Base-by-base conservation (phyloP, 1,140 invertebrate genomes). In the Monochamus saltuarius region DNA sequence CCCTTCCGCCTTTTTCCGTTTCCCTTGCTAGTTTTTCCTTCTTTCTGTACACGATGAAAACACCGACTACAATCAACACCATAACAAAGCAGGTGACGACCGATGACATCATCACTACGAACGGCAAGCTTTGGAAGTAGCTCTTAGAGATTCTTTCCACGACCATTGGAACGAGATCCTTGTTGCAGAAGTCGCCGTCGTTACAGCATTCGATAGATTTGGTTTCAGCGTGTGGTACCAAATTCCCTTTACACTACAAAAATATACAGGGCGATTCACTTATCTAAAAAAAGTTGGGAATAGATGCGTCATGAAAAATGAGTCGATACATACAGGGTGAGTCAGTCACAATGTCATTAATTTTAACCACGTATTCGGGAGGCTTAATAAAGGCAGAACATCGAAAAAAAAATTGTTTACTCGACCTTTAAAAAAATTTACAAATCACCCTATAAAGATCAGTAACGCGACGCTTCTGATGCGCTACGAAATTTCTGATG, bases 171-270 rank as follows among this genome's bases (percentile, higher is more conserved):
- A 82, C 80, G 17, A 94, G 75, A 39, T 86, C 76, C 67, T 84
- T 83, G 78, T 97, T 97, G 79, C 94, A 97, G 19, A 87, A 75
- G 73, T 94, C 86, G 1, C 76, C 81, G 36, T 83, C 78, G 66
- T 89, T 85, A 78, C 94, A 97, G 77, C 94, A 97, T 51, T 84
- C 81, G 62, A 97, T 95, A 17, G 84, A 87, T 72, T 91, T 93
- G 2, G 87, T 87, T 66, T 84, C 81, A 16, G 82, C 70, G 68
- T 94, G 90, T 0, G 90, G 90, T 53, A 90, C 87, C 45, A 89
- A 78, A 56, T 88, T 82, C 11, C 89, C 91, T 79, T 93, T 92
- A 74, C 94, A 97, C 87, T 96, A 85, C 11, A 83, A 83, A 67
- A 47, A 71, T 36, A 57, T 2, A 36, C 9, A 53, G n/a, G 29